These are phyloP conservation scores for Cryptomyrus ogoouensis DNA, from an alignment of 2,113 vertebrate genomes.

Conservation along the genomic window DNA sequence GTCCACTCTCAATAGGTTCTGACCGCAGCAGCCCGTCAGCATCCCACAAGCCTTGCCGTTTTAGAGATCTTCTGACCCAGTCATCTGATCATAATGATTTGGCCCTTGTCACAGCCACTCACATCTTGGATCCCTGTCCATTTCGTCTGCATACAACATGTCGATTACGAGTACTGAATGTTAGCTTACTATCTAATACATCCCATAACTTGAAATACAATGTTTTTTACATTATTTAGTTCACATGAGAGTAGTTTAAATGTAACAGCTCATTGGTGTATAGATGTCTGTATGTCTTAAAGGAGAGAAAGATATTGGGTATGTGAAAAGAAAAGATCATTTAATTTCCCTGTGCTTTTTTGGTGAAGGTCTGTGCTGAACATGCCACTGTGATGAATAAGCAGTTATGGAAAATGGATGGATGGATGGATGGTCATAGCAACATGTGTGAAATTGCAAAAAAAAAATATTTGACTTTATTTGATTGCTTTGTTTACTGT, in stretches of 20 bases:
- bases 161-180: not conserved
- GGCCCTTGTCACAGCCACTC: not conserved
- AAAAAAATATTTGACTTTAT: not conserved
- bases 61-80: not conserved
- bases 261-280: not conserved
- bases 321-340: not conserved
- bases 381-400: not conserved
- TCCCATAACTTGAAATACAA: not conserved
- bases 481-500: not conserved
- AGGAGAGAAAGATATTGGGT: not conserved
- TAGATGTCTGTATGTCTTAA: not conserved
- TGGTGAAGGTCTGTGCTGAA: not conserved
- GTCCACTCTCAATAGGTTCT: not conserved
- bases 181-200: not conserved
- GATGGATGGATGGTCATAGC: not conserved
- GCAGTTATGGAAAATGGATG: not conserved
- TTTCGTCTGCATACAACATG: not conserved
- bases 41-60: not conserved
- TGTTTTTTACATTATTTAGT: not conserved
- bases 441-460: not conserved
- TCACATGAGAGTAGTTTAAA: not conserved
- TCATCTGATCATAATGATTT: not conserved
- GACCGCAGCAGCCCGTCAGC: not conserved
- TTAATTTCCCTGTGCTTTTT: not conserved
- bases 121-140: not conserved